Base-by-base conservation (phyloP, 2,888 invertebrate genomes). In the Rhamphomyia laevipes region DNA sequence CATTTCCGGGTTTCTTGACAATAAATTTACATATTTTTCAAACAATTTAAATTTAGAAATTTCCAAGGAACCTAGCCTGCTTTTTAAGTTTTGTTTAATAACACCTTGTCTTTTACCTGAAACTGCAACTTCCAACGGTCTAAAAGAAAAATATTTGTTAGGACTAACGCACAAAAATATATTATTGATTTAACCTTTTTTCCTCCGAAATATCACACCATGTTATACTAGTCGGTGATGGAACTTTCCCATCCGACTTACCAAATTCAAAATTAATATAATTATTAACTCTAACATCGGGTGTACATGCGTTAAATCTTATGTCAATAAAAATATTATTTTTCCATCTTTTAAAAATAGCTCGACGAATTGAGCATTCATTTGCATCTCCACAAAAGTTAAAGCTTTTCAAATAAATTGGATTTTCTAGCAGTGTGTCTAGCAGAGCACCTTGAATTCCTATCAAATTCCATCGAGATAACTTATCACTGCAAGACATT, bases 401-500 rank as follows among this genome's bases (percentile, higher is more conserved):
- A 51, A 90, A 75, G 47, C 80, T 77, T 47, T 74, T 69, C 1
- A 94, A 70, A 64, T 79, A 81, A 60, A 95, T 76, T 12, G 86
- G 82, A 50, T 73, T 61, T 4, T 72, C 61, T 18, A 92, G 66
- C 23, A 93, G 64, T 52, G 80, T 66, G 53, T 80, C 79, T 44
- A 94, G 63, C 4, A 95, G 69, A 4, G 86, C 80, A 4, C 95
- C 94, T 73, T 89, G 93, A 23, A 90, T 64, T 0, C 95, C 94
- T 31, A 91, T 63, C 52, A 86, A 73, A 62, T 85, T 82, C 95
- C 95, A 96, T 59, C 83, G 82, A 3, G 91, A 81, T 13, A 96
- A 72, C 75, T 96, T 96, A 70, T 96, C 95, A 67, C 92, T 94
- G 67, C 95, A 96, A 0, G 92, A 92, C 59, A 94, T 81, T 11